Percentiles rank a stretch among this genome's conserved stretches.
phyloP scores from a whole-genome alignment of 2,888 invertebrate species.

The Subacronicta megacephala region DNA sequence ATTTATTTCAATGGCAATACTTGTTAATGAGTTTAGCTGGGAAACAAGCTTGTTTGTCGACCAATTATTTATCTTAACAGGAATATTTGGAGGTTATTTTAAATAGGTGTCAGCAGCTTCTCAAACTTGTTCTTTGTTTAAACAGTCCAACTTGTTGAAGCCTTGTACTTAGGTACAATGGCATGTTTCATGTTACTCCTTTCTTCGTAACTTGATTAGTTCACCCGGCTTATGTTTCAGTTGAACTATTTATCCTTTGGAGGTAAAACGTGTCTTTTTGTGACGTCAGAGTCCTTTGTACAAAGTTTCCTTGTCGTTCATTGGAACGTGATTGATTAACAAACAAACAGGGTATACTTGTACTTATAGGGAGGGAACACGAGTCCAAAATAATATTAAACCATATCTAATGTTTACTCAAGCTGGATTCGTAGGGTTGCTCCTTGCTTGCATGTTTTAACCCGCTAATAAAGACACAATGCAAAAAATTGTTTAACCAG shows the following conservation, averaged over 20 bases:
- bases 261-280: constrained; percentile 40
- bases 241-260: constrained; percentile 40
- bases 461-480: no score
- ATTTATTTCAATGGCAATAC: constrained; percentile 25
- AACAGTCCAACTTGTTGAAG: constrained; percentile 18
- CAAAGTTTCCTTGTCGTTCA: constrained; percentile 25
- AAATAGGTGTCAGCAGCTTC: constrained; percentile 16
- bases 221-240: constrained; percentile 19
- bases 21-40: constrained; percentile 35
- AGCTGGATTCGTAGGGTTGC: no score
- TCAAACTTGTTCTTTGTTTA: constrained; percentile 10
- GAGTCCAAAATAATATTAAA: constrained; percentile 20
- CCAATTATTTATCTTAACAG: constrained; percentile 31
- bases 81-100: constrained; percentile 21
- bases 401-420: not conserved
- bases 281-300: constrained; percentile 37
- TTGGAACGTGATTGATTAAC: constrained; percentile 42
- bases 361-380: constrained; percentile 13
- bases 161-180: constrained; percentile 19
- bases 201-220: constrained; percentile 33
- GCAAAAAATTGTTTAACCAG: no score
- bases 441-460: not conserved
- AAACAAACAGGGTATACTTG: constrained; percentile 22
- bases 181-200: constrained; percentile 24
- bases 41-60: constrained; percentile 30